These are phyloP conservation scores for Ectobius pallidus DNA, from an alignment of 2,888 invertebrate genomes.

Conservation along the genomic window DNA sequence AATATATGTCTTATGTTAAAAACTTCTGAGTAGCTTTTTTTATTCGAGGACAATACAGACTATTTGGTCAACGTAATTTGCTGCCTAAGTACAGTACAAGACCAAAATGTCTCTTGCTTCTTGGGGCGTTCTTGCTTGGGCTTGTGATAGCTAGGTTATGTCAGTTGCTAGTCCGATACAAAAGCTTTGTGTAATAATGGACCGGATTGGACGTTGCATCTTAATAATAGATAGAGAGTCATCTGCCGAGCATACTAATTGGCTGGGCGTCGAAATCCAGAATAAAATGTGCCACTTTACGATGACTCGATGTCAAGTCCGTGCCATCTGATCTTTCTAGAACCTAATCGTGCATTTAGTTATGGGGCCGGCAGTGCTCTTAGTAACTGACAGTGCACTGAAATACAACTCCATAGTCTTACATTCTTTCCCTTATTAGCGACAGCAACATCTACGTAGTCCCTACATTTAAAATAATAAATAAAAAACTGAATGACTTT, in stretches of 20 bases:
- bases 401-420: neutral
- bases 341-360: neutral
- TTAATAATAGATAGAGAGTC: constrained; percentile 8
- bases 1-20: too few relatives aligned
- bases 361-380: neutral
- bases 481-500: neutral
- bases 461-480: neutral
- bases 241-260: constrained; percentile 5
- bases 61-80: too few relatives aligned
- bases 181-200: constrained; percentile 4
- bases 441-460: neutral
- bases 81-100: too few relatives aligned
- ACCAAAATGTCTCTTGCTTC: too few relatives aligned
- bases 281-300: neutral
- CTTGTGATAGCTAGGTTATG: neutral
- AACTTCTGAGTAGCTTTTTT: too few relatives aligned
- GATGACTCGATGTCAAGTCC: neutral
- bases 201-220: neutral
- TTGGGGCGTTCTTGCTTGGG: neutral
- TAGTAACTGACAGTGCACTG: neutral
- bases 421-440: neutral
- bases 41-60: too few relatives aligned
- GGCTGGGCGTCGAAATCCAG: neutral
- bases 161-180: constrained; percentile 2
- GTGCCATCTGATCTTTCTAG: neutral